Evolutionary conservation across 2,888 invertebrate genomes (phyloP).

Genomic region (Rapana venosa): DNA sequence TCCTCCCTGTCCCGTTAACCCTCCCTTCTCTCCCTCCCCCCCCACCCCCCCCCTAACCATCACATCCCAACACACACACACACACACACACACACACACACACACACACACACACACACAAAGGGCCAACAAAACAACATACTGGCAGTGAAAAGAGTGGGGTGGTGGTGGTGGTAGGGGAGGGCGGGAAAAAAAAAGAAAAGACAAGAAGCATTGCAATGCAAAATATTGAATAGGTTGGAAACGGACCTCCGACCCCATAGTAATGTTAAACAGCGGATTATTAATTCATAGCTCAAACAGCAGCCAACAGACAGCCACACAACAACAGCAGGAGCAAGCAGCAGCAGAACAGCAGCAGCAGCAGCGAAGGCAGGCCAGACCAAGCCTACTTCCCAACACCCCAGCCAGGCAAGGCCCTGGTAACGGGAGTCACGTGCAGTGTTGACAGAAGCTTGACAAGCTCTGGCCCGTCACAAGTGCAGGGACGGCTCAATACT

Average conservation of each 20-base stretch:
- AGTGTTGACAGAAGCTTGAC: too few relatives aligned
- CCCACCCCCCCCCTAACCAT: background rate
- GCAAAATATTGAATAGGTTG: constrained; percentile 8
- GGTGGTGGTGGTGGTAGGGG: too few relatives aligned
- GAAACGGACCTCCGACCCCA: background rate
- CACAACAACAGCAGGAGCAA: constrained; percentile 9
- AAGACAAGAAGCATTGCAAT: background rate
- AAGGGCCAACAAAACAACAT: background rate
- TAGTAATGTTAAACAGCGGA: constrained; percentile 11
- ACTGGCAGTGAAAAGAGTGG: background rate
- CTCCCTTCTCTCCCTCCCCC: background rate
- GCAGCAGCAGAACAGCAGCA: constrained; percentile 23
- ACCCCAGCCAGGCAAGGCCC: too few relatives aligned
- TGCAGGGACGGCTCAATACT: too few relatives aligned
- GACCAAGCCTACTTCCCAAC: background rate
- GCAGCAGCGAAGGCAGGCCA: background rate
- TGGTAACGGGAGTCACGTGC: too few relatives aligned
- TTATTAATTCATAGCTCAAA: background rate
- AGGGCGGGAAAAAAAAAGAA: background rate
- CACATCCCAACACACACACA: background rate
- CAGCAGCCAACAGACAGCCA: too few relatives aligned
- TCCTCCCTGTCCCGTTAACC: background rate
- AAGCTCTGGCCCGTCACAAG: too few relatives aligned
- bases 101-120: constrained; percentile 1
- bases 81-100: background rate